Conservation (phyloP, 2,888 invertebrate species). For the Cheilosia scutellata region DNA sequence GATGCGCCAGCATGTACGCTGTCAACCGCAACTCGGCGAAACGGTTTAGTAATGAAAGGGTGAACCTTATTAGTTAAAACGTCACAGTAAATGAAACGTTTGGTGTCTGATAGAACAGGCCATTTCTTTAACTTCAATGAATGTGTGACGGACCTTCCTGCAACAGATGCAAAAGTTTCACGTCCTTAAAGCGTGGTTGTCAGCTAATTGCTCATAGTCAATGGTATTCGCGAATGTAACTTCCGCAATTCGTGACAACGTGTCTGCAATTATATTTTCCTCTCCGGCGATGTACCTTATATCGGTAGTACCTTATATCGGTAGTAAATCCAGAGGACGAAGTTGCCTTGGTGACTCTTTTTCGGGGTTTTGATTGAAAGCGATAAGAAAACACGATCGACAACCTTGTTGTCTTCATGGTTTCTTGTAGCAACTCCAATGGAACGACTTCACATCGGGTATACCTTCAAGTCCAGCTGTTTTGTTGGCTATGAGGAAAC, state of each 20-base stretch:
- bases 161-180: slow-evolving; percentile 21
- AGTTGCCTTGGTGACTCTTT: slow-evolving; percentile 24
- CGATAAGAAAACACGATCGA: not conserved
- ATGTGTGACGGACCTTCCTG: slow-evolving; percentile 10
- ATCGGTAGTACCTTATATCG: slow-evolving; percentile 8
- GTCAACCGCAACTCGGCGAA: slow-evolving; percentile 5
- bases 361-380: not conserved
- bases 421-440: too few relatives aligned
- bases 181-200: slow-evolving; percentile 11
- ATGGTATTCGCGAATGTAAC: slow-evolving; percentile 33
- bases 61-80: slow-evolving; percentile 3
- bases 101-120: slow-evolving; percentile 18
- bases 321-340: slow-evolving; percentile 9
- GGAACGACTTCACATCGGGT: too few relatives aligned
- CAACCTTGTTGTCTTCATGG: too few relatives aligned
- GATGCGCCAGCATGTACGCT: slow-evolving; percentile 37
- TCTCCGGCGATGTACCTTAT: slow-evolving; percentile 8
- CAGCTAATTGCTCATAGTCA: slow-evolving; percentile 11
- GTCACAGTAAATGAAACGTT: slow-evolving; percentile 7
- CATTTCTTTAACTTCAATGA: slow-evolving; percentile 13
- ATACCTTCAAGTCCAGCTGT: too few relatives aligned
- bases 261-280: slow-evolving; percentile 14
- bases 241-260: slow-evolving; percentile 20
- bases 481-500: too few relatives aligned
- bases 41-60: slow-evolving; percentile 19